Evolutionary conservation across 1,140 invertebrate species (phyloP), one percentile per base, ranked within the genome.

Genomic region (Heliconius congener): DNA sequence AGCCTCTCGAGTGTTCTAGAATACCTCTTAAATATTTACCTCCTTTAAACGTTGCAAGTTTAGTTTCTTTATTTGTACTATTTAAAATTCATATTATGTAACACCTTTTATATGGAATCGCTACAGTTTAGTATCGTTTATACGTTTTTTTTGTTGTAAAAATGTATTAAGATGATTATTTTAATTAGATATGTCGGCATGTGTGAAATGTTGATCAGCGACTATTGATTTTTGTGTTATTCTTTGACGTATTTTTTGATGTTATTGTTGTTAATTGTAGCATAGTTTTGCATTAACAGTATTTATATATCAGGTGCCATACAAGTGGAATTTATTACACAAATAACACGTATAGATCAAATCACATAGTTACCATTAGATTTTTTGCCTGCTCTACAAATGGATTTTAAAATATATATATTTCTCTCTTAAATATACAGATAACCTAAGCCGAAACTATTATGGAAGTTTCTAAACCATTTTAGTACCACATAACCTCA

Each of bases 21-120:
- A 81, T 66, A 13, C 27, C 4, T 82, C 73, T 55, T 83, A 76
- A 76, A 76, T 83, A 85, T 81, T 81, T 79, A 80, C 82, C 79
- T 76, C 75, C 73, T 76, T 75, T 73, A 79, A 77, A 57, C 60
- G 74, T 27, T 30, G 13, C 11, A 13, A 66, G 13, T 66, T 66
- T 66, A 30, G 27, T 66, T 66, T 46, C 1, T 46, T 46, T 46
- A 1, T 30, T 66, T 60, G 4, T 9, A 5, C 60, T 66, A 30
- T 13, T 30, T 66, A 66, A 30, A 66, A 11, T 30, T 66, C 27
- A 23, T 30, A 66, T 66, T 9, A 23, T 30, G 23, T 30, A 66
- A 66, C 60, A 66, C 60, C 60, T 66, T 66, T 66, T 30, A 66
- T 66, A 66, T 13, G 16, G 13, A 66, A 66, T 8, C 30, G 23